Base-by-base conservation (phyloP, 2,113 vertebrate species). In the Naja naja region DNA sequence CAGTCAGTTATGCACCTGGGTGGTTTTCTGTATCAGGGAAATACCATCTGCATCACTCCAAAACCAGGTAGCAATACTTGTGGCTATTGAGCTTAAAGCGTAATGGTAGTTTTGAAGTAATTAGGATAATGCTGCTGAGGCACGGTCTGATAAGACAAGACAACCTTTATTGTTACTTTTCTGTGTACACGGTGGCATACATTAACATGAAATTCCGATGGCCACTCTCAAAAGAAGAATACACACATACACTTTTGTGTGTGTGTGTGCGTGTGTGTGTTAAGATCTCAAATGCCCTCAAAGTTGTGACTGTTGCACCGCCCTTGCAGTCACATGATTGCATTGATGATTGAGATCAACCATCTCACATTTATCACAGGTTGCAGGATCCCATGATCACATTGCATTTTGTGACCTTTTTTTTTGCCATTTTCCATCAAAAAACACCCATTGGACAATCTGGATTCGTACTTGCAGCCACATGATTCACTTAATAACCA, bases 21-120 rank as follows among this genome's bases (percentile, higher is more conserved):
- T 47, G 52, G 27, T 56, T 14, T 23, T 88, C 23, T 88, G n/a
- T 88, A 91, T 93, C 93, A 91, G 94, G 92, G 89, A 95, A 90
- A 91, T 45, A 92, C 90, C 94, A 92, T 92, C 91, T 0, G 34
- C 45, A 45, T 5, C 43, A 0, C 45, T 69, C 0, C 93, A 69
- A 60, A 16, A 0, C 49, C 34, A 22, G 7, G n/a, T 34, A 81
- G 34, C 74, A 39, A 4, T 45, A 10, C 10, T 22, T 91, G 45
- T 52, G 12, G 85, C 25, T 30, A 30, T 49, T 87, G 45, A 27
- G 43, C 18, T 60, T 81, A 60, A 55, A 11, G 0, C 30, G 23
- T 74, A 54, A 34, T 88, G 58, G 16, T 30, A 10, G 1, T 91
- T 55, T 34, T 43, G 54, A 30, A 58, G 52, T 49, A 64, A 64